These are phyloP conservation scores for Drosophila lacteicornis DNA, from an alignment of 1,140 invertebrate species.

Conservation along the genomic window DNA sequence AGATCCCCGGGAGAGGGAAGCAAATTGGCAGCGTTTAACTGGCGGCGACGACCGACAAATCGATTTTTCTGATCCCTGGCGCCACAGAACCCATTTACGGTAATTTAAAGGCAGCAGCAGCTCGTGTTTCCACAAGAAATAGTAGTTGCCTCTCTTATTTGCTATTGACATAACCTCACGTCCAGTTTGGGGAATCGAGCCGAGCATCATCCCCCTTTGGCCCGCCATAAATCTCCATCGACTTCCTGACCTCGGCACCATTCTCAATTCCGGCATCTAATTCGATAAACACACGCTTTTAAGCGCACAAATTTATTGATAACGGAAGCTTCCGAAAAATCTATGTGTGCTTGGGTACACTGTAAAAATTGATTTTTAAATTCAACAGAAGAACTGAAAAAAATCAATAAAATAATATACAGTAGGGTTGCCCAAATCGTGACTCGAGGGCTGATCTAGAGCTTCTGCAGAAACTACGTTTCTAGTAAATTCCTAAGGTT, in stretches of 20 bases:
- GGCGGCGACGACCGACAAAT: slow-evolving; percentile 77
- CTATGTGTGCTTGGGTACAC: slow-evolving; percentile 4
- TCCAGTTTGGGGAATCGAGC: slow-evolving; percentile 6
- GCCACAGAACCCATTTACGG: slow-evolving; percentile 74
- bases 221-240: slow-evolving; percentile 35
- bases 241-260: slow-evolving; percentile 27
- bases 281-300: slow-evolving; percentile 76
- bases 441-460: no score
- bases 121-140: slow-evolving; percentile 2
- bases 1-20: slow-evolving; percentile 7
- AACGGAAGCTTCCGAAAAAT: slow-evolving; percentile 57
- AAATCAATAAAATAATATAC: no score
- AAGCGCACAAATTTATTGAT: slow-evolving; percentile 76
- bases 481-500: no score
- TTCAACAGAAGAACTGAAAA: no score
- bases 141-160: slow-evolving; percentile 5
- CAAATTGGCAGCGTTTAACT: slow-evolving; percentile 79
- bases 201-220: slow-evolving; percentile 1
- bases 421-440: no score
- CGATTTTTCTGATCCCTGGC: slow-evolving; percentile 74
- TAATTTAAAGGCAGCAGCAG: slow-evolving; percentile 63
- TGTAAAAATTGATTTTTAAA: neutral
- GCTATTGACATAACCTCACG: slow-evolving; percentile 43
- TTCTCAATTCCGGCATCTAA: slow-evolving; percentile 55
- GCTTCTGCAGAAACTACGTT: no score